These are phyloP conservation scores for Tenebrio molitor DNA, from an alignment of 1,140 invertebrate genomes.

Conservation along the genomic window DNA sequence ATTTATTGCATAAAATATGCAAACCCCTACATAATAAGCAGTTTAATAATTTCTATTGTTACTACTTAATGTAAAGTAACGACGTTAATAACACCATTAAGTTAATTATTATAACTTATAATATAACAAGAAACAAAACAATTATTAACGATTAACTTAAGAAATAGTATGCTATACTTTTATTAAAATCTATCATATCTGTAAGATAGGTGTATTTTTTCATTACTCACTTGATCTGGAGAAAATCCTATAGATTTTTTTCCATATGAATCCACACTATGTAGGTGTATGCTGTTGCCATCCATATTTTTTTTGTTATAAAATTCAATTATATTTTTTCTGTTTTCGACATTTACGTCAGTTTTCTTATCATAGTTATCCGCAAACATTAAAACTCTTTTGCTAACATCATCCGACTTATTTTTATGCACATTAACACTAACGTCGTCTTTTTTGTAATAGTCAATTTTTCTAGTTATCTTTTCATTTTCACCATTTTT, in stretches of 20 bases:
- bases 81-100: no score
- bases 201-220: no score
- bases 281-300: slow-evolving; percentile 58
- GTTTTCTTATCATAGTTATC: slow-evolving; percentile 59
- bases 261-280: slow-evolving; percentile 60
- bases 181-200: no score
- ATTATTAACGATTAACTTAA: no score
- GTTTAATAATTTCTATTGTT: no score
- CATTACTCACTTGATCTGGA: slow-evolving; percentile 61
- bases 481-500: slow-evolving; percentile 48
- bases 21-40: no score
- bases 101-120: no score
- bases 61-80: no score
- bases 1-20: no score
- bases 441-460: slow-evolving; percentile 55
- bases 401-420: slow-evolving; percentile 51
- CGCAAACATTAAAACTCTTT: slow-evolving; percentile 51
- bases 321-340: slow-evolving; percentile 54
- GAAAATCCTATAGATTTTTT: slow-evolving; percentile 65
- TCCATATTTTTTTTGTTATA: slow-evolving; percentile 53
- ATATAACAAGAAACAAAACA: no score
- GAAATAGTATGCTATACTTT: no score
- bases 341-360: slow-evolving; percentile 50
- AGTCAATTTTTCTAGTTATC: slow-evolving; percentile 45
- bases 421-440: slow-evolving; percentile 47